phyloP scores from a whole-genome alignment of 2,113 vertebrate species.

The Stegastes partitus region DNA sequence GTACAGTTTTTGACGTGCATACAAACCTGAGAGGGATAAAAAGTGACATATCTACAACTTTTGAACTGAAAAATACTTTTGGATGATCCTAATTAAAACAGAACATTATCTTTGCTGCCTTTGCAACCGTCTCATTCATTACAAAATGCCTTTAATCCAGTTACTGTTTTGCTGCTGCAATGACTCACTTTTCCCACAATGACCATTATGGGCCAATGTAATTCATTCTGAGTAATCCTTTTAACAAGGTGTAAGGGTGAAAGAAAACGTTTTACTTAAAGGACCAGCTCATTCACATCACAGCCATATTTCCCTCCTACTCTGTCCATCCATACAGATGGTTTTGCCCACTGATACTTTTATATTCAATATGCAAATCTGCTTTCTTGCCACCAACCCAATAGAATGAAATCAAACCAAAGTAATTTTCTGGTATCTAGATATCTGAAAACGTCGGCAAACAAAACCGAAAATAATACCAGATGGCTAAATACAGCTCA shows the following conservation, averaged over 20 bases:
- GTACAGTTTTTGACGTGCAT: no score
- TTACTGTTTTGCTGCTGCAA: neutral
- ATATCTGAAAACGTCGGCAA: no score
- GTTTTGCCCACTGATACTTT: neutral
- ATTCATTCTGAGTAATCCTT: constrained; percentile 3
- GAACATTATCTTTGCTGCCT: neutral
- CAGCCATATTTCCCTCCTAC: neutral
- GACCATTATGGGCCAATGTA: constrained; percentile 1
- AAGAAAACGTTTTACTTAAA: constrained; percentile 8
- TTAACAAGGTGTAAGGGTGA: constrained; percentile 7
- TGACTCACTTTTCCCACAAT: neutral
- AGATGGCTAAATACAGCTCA: no score
- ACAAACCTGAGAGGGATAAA: no score
- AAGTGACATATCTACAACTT: no score
- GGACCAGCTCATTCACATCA: neutral
- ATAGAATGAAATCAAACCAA: neutral
- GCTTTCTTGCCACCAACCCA: no score
- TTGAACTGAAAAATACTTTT: neutral
- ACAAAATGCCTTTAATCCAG: neutral
- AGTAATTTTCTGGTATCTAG: no score
- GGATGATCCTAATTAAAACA: no score
- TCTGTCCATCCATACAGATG: neutral
- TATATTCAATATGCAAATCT: neutral
- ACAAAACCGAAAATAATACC: no score
- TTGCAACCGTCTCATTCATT: neutral